These are phyloP conservation scores for Sminthurides bifidus DNA, from an alignment of 1,140 invertebrate genomes.

Conservation along the genomic window DNA sequence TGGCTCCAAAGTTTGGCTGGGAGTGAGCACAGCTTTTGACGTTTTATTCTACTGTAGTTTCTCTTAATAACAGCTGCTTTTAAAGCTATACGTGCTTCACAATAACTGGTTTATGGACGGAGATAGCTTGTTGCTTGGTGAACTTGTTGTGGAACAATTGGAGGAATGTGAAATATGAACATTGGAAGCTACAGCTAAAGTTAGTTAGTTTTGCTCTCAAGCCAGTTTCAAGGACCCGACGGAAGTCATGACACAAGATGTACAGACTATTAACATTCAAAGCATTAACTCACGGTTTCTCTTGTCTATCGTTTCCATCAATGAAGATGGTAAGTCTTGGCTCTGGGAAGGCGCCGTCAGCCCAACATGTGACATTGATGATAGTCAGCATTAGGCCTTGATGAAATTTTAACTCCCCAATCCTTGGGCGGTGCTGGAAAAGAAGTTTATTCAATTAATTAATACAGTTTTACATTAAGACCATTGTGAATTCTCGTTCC, in stretches of 20 bases:
- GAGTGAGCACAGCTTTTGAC: too few relatives aligned
- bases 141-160: too few relatives aligned
- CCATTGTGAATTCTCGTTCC: too few relatives aligned
- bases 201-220: neutral
- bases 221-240: neutral
- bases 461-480: too few relatives aligned
- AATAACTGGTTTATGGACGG: too few relatives aligned
- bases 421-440: slow-evolving; percentile 5
- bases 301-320: neutral
- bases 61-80: too few relatives aligned
- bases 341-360: slow-evolving; percentile 3
- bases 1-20: too few relatives aligned
- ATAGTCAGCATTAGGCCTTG: slow-evolving; percentile 1
- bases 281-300: slow-evolving; percentile 3
- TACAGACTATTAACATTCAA: neutral
- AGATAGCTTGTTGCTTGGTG: too few relatives aligned
- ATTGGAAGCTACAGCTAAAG: too few relatives aligned
- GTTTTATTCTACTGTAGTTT: too few relatives aligned
- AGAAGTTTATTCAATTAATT: too few relatives aligned
- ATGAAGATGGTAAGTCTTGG: slow-evolving; percentile 7
- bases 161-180: slow-evolving; percentile 5
- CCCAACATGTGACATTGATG: slow-evolving; percentile 4
- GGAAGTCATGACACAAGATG: neutral
- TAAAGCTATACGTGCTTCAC: too few relatives aligned
- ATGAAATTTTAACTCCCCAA: slow-evolving; percentile 5